Evolutionary conservation across 2,888 invertebrate species (phyloP).

Genomic region (Brenthis daphne): DNA sequence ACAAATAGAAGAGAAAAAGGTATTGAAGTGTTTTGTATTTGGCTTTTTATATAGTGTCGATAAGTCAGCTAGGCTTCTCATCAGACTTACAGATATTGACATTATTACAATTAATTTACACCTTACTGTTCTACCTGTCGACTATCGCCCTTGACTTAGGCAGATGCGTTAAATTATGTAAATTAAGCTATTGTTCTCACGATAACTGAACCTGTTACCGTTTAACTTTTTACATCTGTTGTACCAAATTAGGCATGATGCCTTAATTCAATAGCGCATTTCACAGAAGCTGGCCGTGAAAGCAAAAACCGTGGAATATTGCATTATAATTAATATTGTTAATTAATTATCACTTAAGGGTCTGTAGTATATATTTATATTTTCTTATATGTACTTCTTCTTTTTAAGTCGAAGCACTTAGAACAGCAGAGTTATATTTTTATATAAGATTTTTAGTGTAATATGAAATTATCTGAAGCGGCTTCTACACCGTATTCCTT

Average conservation of each 20-base stretch:
- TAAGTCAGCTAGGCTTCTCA: too few species aligned
- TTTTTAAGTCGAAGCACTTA: too few species aligned
- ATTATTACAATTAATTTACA: conserved; percentile 1
- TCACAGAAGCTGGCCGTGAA: conserved; percentile 6
- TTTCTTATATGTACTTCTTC: too few species aligned
- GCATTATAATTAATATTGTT: conserved; percentile 10
- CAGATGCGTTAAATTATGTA: conserved; percentile 25
- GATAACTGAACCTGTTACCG: conserved; percentile 1
- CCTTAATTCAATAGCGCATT: conserved; percentile 19
- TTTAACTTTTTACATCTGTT: conserved; percentile 21
- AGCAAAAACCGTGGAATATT: conserved; percentile 10
- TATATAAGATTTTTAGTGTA: too few species aligned
- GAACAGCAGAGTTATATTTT: too few species aligned
- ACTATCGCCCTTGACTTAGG: conserved; percentile 6
- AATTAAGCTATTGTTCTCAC: conserved; percentile 37
- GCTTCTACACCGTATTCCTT: too few species aligned
- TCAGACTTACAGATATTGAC: too few species aligned
- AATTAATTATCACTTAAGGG: conserved; percentile 13
- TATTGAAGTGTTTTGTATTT: too few species aligned
- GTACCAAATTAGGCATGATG: conserved; percentile 25
- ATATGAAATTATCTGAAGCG: too few species aligned
- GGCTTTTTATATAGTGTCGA: too few species aligned
- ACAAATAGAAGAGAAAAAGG: too few species aligned
- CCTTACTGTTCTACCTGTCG: background rate
- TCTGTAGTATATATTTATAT: background rate